Percentiles rank a stretch among this genome's conserved stretches.
Evolutionary conservation across 2,797 vertebrate genomes (phyloP).

Genomic region (Lepilemur septentrionalis): DNA sequence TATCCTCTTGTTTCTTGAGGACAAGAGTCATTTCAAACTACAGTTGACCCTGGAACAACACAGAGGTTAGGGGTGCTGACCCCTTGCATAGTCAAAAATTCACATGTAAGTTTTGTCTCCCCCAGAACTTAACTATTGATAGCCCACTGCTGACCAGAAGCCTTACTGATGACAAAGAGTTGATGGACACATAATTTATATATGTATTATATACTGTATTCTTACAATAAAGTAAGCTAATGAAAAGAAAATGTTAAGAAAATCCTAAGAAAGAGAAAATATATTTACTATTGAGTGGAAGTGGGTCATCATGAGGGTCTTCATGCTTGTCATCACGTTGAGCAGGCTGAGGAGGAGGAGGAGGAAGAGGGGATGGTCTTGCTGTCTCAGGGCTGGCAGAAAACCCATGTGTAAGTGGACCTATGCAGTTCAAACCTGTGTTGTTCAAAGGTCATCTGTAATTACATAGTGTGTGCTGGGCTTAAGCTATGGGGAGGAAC

Average conservation of each 20-base stretch:
- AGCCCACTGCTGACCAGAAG: background rate
- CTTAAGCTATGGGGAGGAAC: background rate
- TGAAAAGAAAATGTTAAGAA: background rate
- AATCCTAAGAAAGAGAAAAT: background rate
- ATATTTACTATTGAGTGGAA: background rate
- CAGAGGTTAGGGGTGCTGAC: background rate
- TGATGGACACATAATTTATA: background rate
- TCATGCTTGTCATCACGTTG: background rate
- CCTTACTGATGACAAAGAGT: background rate
- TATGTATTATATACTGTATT: background rate
- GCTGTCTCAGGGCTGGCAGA: background rate
- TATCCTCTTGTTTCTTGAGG: background rate
- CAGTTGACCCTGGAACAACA: background rate
- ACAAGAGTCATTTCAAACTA: background rate
- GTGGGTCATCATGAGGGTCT: background rate
- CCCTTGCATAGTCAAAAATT: background rate
- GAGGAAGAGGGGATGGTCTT: background rate
- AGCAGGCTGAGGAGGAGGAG: background rate
- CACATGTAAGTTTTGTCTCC: background rate
- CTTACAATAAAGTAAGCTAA: background rate
- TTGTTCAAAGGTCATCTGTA: background rate
- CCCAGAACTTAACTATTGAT: background rate
- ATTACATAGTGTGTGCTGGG: background rate
- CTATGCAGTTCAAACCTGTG: background rate
- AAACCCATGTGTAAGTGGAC: background rate